A percentile compares a stretch with the other conserved stretches of the same genome.
Evolutionary conservation across 2,888 invertebrate genomes (phyloP).

Genomic region (Sphinx pinastri): DNA sequence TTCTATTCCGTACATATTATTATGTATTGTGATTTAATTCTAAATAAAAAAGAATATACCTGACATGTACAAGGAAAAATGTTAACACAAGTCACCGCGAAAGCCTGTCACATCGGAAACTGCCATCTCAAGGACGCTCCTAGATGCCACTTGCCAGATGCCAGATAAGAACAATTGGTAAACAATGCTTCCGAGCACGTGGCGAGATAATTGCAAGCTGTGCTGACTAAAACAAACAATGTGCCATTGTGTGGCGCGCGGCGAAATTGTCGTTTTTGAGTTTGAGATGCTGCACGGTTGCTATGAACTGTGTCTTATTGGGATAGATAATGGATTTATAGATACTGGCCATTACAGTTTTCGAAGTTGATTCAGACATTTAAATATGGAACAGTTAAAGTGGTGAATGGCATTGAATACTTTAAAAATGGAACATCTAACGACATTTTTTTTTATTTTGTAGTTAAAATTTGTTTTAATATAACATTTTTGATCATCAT

Average conservation of each 20-base stretch:
- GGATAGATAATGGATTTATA: not conserved
- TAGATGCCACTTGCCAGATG: slow-evolving; percentile 52
- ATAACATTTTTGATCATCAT: too few relatives aligned
- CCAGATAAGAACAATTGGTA: slow-evolving; percentile 64
- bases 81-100: not conserved
- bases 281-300: slow-evolving; percentile 9
- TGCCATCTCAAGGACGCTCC: slow-evolving; percentile 55
- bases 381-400: too few relatives aligned
- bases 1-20: too few relatives aligned
- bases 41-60: too few relatives aligned
- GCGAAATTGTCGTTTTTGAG: slow-evolving; percentile 27
- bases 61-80: not conserved
- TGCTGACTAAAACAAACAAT: slow-evolving; percentile 55
- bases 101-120: slow-evolving; percentile 21
- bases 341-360: too few relatives aligned
- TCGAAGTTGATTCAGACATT: too few relatives aligned
- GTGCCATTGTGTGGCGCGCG: slow-evolving; percentile 51
- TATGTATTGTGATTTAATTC: too few relatives aligned
- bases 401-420: too few relatives aligned
- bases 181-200: slow-evolving; percentile 57
- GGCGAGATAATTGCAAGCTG: slow-evolving; percentile 56
- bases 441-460: too few relatives aligned
- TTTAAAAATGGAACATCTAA: too few relatives aligned
- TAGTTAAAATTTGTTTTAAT: too few relatives aligned
- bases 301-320: not conserved